Conservation (phyloP, 2,888 invertebrate species). For the Scaeva pyrastri region DNA sequence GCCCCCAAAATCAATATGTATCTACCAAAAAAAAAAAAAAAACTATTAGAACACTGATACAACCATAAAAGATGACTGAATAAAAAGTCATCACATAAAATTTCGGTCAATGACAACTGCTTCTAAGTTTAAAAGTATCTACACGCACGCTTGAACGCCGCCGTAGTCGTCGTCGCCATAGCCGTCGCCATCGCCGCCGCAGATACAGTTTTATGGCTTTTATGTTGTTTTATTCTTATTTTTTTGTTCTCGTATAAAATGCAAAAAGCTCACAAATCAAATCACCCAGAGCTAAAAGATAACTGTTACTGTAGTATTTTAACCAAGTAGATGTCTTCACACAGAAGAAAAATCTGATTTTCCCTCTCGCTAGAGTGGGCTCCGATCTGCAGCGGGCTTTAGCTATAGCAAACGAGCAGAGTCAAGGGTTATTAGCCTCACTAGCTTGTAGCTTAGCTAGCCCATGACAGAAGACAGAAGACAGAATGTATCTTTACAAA, state of each 20-base stretch:
- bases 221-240: not conserved
- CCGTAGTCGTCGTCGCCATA: too few relatives aligned
- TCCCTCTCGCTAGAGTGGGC: slow-evolving; percentile 34
- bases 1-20: slow-evolving; percentile 12
- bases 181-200: not conserved
- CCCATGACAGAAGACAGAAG: not conserved
- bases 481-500: too few relatives aligned
- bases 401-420: not conserved
- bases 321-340: not conserved
- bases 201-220: not conserved
- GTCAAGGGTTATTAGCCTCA: slow-evolving; percentile 45
- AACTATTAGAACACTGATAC: slow-evolving; percentile 1
- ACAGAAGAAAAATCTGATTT: not conserved
- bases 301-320: slow-evolving; percentile 68
- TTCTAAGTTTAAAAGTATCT: slow-evolving; percentile 47
- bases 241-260: not conserved
- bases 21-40: not conserved
- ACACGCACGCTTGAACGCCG: slow-evolving; percentile 21
- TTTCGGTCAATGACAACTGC: slow-evolving; percentile 72
- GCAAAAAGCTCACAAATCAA: slow-evolving; percentile 26
- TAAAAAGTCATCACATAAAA: slow-evolving; percentile 47
- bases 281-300: slow-evolving; percentile 8
- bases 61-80: slow-evolving; percentile 8
- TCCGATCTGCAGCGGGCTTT: not conserved
- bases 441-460: slow-evolving; percentile 7